A percentile compares a stretch with the other conserved stretches of the same genome.
Conservation (phyloP, 2,113 vertebrate species). For the Chloroceryle aenea region DNA sequence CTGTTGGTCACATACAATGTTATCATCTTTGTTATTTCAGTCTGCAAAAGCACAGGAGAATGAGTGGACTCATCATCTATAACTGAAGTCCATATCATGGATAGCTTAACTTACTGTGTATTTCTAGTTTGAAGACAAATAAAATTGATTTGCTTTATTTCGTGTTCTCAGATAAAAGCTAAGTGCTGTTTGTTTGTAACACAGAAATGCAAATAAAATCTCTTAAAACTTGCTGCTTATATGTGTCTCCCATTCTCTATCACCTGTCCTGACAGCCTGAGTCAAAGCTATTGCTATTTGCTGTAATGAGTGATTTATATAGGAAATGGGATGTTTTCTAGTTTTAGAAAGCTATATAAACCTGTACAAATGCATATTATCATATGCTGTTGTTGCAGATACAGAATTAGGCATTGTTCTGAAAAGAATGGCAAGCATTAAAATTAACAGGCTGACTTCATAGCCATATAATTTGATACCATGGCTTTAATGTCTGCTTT, state of each 20-base stretch:
- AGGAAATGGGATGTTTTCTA: neutral
- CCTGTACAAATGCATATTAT: neutral
- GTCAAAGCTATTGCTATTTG: neutral
- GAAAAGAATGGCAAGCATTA: neutral
- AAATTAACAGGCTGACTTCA: neutral
- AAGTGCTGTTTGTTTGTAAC: neutral
- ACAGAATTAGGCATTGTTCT: neutral
- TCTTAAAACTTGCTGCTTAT: neutral
- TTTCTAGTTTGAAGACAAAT: neutral
- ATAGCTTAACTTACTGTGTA: neutral
- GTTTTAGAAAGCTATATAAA: neutral
- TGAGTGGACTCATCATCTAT: rapidly evolving
- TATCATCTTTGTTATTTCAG: neutral
- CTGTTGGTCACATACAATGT: neutral
- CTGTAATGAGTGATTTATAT: neutral
- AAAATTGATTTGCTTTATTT: neutral
- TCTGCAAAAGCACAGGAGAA: neutral
- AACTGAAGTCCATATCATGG: neutral
- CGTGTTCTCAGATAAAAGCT: neutral
- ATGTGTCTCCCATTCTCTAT: neutral
- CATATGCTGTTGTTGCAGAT: neutral
- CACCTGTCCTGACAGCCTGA: neutral
- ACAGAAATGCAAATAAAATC: neutral
- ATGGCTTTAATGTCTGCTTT: neutral
- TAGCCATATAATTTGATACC: neutral